These are phyloP conservation scores for Coryphaenoides rupestris DNA, from an alignment of 2,113 vertebrate genomes.

Conservation along the genomic window DNA sequence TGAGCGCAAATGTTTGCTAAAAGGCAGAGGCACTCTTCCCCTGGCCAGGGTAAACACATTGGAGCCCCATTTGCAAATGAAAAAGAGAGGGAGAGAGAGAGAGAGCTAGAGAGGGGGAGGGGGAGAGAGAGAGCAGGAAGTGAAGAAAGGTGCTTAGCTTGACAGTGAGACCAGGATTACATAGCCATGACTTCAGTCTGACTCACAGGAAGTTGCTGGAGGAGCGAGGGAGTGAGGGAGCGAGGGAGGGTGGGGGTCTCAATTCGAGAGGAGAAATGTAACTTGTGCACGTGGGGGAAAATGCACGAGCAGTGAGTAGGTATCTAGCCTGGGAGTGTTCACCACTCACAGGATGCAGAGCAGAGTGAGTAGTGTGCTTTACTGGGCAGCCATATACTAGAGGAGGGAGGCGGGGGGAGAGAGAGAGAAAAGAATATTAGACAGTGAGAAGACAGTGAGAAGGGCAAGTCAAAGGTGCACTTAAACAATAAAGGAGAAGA, in stretches of 20 bases:
- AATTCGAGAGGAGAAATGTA: slow-evolving; percentile 58
- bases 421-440: slow-evolving; percentile 45
- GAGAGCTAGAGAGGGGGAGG: too few species aligned
- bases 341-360: slow-evolving; percentile 63
- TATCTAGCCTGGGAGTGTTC: slow-evolving; percentile 25
- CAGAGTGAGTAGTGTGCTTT: slow-evolving; percentile 50
- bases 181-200: slow-evolving; percentile 61
- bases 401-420: slow-evolving; percentile 32
- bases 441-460: slow-evolving; percentile 23
- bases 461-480: slow-evolving; percentile 18
- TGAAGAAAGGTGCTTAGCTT: slow-evolving; percentile 67
- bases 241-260: slow-evolving; percentile 38
- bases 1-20: slow-evolving; percentile 76
- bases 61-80: slow-evolving; percentile 77
- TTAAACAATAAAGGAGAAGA: slow-evolving; percentile 17
- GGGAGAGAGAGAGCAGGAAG: slow-evolving; percentile 52
- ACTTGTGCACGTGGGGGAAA: slow-evolving; percentile 58
- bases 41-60: slow-evolving; percentile 75
- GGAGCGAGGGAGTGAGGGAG: background rate
- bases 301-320: slow-evolving; percentile 39
- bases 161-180: slow-evolving; percentile 70
- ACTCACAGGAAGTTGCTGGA: slow-evolving; percentile 52
- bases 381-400: slow-evolving; percentile 15
- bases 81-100: slow-evolving; percentile 16
- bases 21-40: slow-evolving; percentile 63